Conservation (phyloP, 1,140 invertebrate species). For the Cyclargus thomasi region DNA sequence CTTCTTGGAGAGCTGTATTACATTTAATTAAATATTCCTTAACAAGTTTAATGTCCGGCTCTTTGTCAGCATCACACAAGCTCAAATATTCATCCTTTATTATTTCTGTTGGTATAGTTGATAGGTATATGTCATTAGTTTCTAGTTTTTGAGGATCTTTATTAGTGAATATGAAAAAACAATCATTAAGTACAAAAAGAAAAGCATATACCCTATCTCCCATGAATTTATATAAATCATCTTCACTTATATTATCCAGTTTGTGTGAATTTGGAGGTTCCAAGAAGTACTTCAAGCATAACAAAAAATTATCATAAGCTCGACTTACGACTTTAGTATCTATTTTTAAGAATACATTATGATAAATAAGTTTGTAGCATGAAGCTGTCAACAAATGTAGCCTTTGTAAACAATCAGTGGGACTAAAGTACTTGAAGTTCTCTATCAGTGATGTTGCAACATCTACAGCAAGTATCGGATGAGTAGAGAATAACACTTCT, state of each 20-base stretch:
- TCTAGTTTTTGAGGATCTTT: not conserved
- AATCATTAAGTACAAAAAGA: constrained; percentile 23
- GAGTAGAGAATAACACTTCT: constrained; percentile 49
- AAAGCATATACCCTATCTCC: constrained; percentile 43
- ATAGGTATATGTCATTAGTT: constrained; percentile 2
- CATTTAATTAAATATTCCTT: constrained; percentile 43
- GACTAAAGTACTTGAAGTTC: constrained; percentile 54
- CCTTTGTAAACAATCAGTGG: constrained; percentile 41
- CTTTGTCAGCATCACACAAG: constrained; percentile 1
- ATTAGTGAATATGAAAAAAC: not conserved
- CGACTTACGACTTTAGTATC: constrained; percentile 32
- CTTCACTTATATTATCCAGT: constrained; percentile 40
- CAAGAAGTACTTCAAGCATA: constrained; percentile 46
- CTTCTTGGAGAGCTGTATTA: constrained; percentile 44
- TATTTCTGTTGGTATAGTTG: not conserved
- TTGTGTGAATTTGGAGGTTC: constrained; percentile 49
- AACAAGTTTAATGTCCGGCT: not conserved
- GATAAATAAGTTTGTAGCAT: constrained; percentile 45
- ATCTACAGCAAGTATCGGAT: constrained; percentile 45
- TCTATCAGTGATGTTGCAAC: constrained; percentile 44
- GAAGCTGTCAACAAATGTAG: constrained; percentile 40
- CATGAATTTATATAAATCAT: constrained; percentile 50
- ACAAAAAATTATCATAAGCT: constrained; percentile 44
- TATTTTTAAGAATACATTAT: constrained; percentile 45
- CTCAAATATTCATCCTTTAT: not conserved